Base-by-base conservation (phyloP, 1,140 invertebrate genomes). In the Brachionus paranguensis region DNA sequence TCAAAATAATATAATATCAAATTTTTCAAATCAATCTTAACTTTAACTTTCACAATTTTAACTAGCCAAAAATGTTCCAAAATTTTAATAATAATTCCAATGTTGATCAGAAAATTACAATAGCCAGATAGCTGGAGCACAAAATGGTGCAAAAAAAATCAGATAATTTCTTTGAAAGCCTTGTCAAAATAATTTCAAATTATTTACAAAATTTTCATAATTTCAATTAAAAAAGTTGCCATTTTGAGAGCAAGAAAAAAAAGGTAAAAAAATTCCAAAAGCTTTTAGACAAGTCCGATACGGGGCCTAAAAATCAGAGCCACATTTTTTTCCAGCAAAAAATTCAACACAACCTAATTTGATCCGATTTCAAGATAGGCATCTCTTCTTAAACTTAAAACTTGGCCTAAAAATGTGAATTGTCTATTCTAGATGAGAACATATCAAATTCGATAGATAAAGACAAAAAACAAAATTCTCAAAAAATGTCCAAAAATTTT, bases 401-500 rank as follows among this genome's bases (percentile, higher is more conserved):
- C 5, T 37, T 37, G 33, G 33, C 33, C 33, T 60, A 60, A 60
- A 60, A 60, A 60, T 60, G 20, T 20, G 1, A 24, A 60, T 68
- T 41, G 6, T 68, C n/a, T 68, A 41, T 68, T 68, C 27, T 72
- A 72, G 68, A 72, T 72, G 68, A 72, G 33, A 72, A 20, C 37
- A 20, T 72, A 72, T 72, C 68, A 72, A 72, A 72, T 72, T 10
- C 68, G 68, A 72, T 72, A 72, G 37, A 72, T 20, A 43, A 41
- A 70, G 14, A n/a, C 0, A n/a, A 14, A 33, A 6, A 6, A n/a
- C 41, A 37, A 37, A 68, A 68, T 24, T 33, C 0, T 17, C 33
- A 12, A 11, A 68, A 72, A 43, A 72, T 72, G 68, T 43, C 41
- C 8, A 72, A 37, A 72, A 72, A 41, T 72, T 72, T 72, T 72